These are phyloP conservation scores for Neria commutata DNA, from an alignment of 2,888 invertebrate species.

Conservation along the genomic window DNA sequence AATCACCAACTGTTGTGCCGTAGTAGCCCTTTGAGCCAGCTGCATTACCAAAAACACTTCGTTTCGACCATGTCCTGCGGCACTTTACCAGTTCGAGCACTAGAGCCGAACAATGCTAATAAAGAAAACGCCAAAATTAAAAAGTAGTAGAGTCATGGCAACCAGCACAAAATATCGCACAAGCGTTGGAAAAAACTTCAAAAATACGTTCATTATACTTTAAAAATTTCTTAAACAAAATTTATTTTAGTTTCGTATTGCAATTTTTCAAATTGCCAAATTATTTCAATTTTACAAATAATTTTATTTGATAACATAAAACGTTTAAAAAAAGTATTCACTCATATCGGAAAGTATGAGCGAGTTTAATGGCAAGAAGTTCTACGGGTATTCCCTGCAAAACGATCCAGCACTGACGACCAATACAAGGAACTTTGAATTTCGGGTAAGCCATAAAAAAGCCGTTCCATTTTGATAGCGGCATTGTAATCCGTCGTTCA, in stretches of 20 bases:
- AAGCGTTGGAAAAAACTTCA: conserved; percentile 18
- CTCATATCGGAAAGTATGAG: conserved; percentile 33
- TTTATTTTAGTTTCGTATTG: conserved; percentile 23
- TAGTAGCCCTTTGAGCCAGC: too few relatives aligned
- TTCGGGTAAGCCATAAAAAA: conserved; percentile 21
- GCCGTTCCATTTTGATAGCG: neutral
- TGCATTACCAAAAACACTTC: too few relatives aligned
- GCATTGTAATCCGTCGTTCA: neutral
- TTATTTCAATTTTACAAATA: conserved; percentile 8
- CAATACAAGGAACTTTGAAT: conserved; percentile 40
- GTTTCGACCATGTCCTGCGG: too few relatives aligned
- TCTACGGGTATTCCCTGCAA: conserved; percentile 37
- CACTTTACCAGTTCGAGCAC: too few relatives aligned
- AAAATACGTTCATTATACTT: conserved; percentile 11
- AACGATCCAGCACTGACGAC: conserved; percentile 40
- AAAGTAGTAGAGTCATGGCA: too few relatives aligned
- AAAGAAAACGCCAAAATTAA: too few relatives aligned
- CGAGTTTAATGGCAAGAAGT: conserved; percentile 36
- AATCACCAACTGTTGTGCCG: too few relatives aligned
- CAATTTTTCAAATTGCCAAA: conserved; percentile 12
- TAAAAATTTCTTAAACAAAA: conserved; percentile 21
- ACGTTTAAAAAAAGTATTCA: too few relatives aligned
- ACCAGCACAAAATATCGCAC: conserved; percentile 2
- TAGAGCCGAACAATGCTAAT: too few relatives aligned
- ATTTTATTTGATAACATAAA: too few relatives aligned